These are phyloP conservation scores for Paradoxurus hermaphroditus DNA, from an alignment of 2,113 vertebrate species.

Conservation along the genomic window DNA sequence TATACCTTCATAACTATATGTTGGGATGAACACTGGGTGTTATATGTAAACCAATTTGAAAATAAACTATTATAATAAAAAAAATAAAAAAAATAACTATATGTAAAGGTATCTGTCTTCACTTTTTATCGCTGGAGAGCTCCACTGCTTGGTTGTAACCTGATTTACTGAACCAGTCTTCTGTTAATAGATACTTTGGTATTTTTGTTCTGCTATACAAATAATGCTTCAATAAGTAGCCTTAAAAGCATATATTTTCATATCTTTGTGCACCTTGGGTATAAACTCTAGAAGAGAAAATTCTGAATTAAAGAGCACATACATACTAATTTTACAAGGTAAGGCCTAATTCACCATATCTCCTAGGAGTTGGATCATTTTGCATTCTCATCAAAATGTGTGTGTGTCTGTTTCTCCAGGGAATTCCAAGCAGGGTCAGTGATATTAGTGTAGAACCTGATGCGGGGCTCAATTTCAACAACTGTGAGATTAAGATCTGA, in stretches of 20 bases:
- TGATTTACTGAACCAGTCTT: background rate
- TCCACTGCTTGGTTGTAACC: background rate
- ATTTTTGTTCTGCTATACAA: slow-evolving; percentile 15
- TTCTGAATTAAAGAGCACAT: slow-evolving; percentile 21
- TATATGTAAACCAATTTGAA: too few relatives aligned
- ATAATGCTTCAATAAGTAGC: background rate
- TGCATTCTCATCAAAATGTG: background rate
- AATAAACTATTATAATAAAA: too few relatives aligned
- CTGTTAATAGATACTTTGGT: background rate
- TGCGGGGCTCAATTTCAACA: too few relatives aligned
- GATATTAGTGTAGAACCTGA: too few relatives aligned
- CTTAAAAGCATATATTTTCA: slow-evolving; percentile 30
- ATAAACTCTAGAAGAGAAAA: slow-evolving; percentile 1
- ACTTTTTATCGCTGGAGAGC: background rate
- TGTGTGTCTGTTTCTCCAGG: background rate
- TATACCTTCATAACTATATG: background rate
- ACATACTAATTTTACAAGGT: background rate
- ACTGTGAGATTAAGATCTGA: too few relatives aligned
- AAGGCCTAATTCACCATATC: background rate
- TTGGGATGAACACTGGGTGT: too few relatives aligned
- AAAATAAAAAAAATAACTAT: too few relatives aligned
- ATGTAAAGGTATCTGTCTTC: background rate
- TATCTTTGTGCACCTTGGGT: background rate
- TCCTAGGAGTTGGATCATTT: background rate
- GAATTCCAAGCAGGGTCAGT: too few relatives aligned